Conservation (phyloP, 1,140 invertebrate species). For the Megalonaias nervosa region DNA sequence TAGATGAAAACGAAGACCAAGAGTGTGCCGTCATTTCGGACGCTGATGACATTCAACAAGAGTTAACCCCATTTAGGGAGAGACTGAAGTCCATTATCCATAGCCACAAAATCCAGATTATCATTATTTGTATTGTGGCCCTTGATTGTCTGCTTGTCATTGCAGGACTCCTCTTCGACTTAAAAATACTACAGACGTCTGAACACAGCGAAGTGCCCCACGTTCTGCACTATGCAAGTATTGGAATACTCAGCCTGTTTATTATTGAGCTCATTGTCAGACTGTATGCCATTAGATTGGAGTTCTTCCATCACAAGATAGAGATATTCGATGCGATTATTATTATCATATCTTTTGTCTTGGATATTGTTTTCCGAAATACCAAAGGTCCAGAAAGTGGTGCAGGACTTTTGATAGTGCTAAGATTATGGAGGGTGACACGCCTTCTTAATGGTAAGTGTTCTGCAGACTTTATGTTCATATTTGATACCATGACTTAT, state of each 20-base stretch:
- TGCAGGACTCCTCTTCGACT: conserved; percentile 66
- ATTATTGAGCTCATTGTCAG: conserved; percentile 66
- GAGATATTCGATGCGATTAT: conserved; percentile 71
- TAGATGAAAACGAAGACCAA: conserved; percentile 67
- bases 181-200: conserved; percentile 48
- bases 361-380: conserved; percentile 67
- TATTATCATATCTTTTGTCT: conserved; percentile 69
- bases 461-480: too few species aligned
- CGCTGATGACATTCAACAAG: conserved; percentile 56
- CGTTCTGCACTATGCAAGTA: conserved; percentile 66
- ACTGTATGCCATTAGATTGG: conserved; percentile 64
- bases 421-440: conserved; percentile 69
- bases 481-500: too few species aligned
- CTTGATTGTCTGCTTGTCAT: conserved; percentile 67
- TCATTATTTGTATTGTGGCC: conserved; percentile 65
- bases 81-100: conserved; percentile 55
- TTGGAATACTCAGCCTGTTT: conserved; percentile 67
- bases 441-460: conserved; percentile 69
- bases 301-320: conserved; percentile 69
- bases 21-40: conserved; percentile 52
- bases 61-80: conserved; percentile 51
- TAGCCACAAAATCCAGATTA: conserved; percentile 67
- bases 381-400: conserved; percentile 56
- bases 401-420: conserved; percentile 65
- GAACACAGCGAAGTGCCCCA: conserved; percentile 38